phyloP scores from a whole-genome alignment of 2,888 invertebrate species.

The Folsomia candida region DNA sequence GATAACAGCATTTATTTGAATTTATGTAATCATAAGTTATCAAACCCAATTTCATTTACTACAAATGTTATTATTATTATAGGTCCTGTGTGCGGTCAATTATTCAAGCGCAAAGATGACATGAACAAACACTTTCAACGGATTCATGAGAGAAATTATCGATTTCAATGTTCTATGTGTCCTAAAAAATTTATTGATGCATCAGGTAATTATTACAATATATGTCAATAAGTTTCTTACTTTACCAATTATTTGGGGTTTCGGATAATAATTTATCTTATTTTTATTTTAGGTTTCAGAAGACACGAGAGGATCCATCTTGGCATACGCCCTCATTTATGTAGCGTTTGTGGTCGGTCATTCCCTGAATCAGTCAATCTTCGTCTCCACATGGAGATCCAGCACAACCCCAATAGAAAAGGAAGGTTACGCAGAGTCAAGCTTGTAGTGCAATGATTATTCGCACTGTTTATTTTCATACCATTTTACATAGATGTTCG shows the following conservation, averaged over 20 bases:
- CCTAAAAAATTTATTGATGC: not conserved
- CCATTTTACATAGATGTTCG: not conserved
- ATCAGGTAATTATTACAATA: not conserved
- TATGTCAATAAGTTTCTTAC: too few species aligned
- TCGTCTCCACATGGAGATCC: not conserved
- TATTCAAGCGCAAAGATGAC: not conserved
- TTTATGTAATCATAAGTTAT: not conserved
- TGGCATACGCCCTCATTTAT: not conserved
- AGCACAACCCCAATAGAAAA: too few species aligned
- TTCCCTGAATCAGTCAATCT: not conserved
- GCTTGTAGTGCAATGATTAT: too few species aligned
- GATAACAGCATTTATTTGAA: too few species aligned
- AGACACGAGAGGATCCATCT: not conserved
- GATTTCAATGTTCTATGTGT: not conserved
- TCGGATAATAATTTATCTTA: not conserved
- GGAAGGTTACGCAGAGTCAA: too few species aligned
- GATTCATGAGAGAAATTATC: not conserved
- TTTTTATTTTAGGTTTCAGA: not conserved
- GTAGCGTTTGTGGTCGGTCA: not conserved
- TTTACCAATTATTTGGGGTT: too few species aligned
- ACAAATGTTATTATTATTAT: not conserved
- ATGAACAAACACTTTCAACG: not conserved
- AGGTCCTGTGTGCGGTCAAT: not conserved
- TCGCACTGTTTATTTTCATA: not conserved
- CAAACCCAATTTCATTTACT: too few species aligned